Evolutionary conservation across 2,888 invertebrate species (phyloP).

Genomic region (Catonia carolina): DNA sequence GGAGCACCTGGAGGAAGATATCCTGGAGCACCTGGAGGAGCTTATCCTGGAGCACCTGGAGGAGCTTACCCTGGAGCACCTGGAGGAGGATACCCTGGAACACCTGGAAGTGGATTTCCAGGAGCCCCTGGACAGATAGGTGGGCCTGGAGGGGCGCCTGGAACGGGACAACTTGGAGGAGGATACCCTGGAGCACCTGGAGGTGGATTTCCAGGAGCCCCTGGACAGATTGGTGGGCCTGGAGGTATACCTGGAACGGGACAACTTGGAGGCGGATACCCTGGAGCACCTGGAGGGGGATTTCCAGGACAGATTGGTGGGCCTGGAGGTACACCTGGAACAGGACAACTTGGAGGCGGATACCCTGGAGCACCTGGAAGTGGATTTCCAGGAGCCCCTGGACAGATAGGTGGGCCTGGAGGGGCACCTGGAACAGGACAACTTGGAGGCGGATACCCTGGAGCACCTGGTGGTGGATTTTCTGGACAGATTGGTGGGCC

Average conservation of each 20-base stretch:
- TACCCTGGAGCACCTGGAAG: slow-evolving; percentile 18
- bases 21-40: slow-evolving; percentile 18
- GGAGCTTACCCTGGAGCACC: slow-evolving; percentile 14
- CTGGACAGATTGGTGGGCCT: too few relatives aligned
- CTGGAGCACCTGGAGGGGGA: slow-evolving; percentile 16
- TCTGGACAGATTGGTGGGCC: slow-evolving; percentile 17
- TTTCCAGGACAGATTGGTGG: slow-evolving; percentile 18
- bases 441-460: slow-evolving; percentile 29
- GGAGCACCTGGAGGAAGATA: slow-evolving; percentile 2
- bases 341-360: too few relatives aligned
- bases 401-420: slow-evolving; percentile 17
- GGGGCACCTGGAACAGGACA: slow-evolving; percentile 12
- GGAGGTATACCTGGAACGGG: too few relatives aligned
- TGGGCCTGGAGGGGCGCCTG: slow-evolving; percentile 21
- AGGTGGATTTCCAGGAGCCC: slow-evolving; percentile 21
- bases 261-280: too few relatives aligned
- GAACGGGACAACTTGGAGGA: slow-evolving; percentile 17
- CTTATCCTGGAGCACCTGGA: slow-evolving; percentile 1
- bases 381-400: slow-evolving; percentile 17
- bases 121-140: slow-evolving; percentile 18
- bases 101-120: neutral
- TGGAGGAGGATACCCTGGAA: slow-evolving; percentile 16
- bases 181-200: slow-evolving; percentile 19
- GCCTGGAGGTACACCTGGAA: too few relatives aligned
- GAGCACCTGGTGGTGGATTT: slow-evolving; percentile 19